Evolutionary conservation across 64 coral and sea anemone genomes (phyloP), one percentile per base, ranked within the genome.

Genomic region (Acropora yongei): DNA sequence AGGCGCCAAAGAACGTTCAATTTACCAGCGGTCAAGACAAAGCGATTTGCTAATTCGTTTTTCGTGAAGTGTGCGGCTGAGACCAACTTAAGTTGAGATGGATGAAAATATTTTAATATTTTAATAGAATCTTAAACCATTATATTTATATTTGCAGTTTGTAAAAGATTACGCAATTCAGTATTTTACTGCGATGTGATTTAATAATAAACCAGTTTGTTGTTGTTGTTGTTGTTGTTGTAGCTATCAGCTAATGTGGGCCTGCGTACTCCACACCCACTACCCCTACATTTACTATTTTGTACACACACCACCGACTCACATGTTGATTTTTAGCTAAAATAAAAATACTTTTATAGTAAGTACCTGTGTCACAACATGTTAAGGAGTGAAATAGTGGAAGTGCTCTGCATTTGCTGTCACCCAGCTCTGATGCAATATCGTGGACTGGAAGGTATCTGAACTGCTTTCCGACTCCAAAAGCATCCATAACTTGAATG

Each of bases 391-490:
- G 58, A 63, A 63, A 63, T 63, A 63, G 58, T 63, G 58, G 58
- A 63, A 63, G 58, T 63, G 79, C 17, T 30, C 45, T 40, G 8
- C 44, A 44, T 14, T 45, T 43, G 20, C 42, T n/a, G 10, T 19
- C 13, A 65, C 58, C 58, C n/a, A 84, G 58, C 5, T 17, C 45
- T 30, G 3, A 19, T 44, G 17, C 17, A 11, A 83, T 83, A 30
- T 58, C 49, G 72, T 80, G 78, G 13, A 71, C 86, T 30, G 86
- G 7, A 93, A 93, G 78, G 63, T 82, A 93, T 14, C 78, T 39
- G 20, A 93, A 16, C 30, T 89, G 50, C 42, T 30, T 46, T 19
- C 92, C 86, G 42, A 68, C 82, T 30, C 79, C 92, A 93, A 93
- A 93, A 53, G 68, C 86, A 47, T 89, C 42, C 86, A 67, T 61